Base-by-base conservation (phyloP, 1,140 invertebrate species). In the Nasonia giraulti region DNA sequence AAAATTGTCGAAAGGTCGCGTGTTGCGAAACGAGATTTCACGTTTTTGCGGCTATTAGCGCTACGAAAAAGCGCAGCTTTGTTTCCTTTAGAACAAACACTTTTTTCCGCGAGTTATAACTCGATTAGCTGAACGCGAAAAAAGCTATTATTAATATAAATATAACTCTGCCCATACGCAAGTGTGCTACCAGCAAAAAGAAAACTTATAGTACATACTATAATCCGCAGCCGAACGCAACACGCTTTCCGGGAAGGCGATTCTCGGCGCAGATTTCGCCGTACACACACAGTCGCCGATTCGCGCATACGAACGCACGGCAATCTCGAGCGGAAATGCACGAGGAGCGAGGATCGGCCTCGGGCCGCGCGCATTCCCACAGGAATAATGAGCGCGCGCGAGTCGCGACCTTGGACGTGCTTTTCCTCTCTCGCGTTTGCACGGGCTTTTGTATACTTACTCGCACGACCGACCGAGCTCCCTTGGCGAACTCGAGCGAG, bases 391-490 rank as follows among this genome's bases (percentile, higher is more conserved):
- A 62, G 55, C 55, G 55, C 55, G 55, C 55, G 20, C 55, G 20
- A n/a, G 55, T 62, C 55, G 55, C 55, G 55, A 62, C 55, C 55
- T 62, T 62, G 55, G 55, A 62, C 55, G 55, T n/a, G 55, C 55
- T 62, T 62, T 62, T 62, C 55, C 55, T 62, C 55, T 62, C 55
- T 62, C 55, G 20, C 55, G 4, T n/a, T 5, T 2, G 0, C 6
- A 47, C 11, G 10, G 20, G 17, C 55, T 62, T 62, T 20, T 62
- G 5, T 62, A 27, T 27, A 27, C 27, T 27, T 27, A 1, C 27
- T 27, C 27, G 27, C 27, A n/a, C 55, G n/a, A 62, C 55, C 7
- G 55, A 62, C 20, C 55, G 55, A 62, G 20, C 55, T 62, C 55
- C 55, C 55, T 62, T 62, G 20, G 55, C 2, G 55, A 62, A 27